Base-by-base conservation (phyloP, 2,797 vertebrate species). In the Paratrypauchen microcephalus region DNA sequence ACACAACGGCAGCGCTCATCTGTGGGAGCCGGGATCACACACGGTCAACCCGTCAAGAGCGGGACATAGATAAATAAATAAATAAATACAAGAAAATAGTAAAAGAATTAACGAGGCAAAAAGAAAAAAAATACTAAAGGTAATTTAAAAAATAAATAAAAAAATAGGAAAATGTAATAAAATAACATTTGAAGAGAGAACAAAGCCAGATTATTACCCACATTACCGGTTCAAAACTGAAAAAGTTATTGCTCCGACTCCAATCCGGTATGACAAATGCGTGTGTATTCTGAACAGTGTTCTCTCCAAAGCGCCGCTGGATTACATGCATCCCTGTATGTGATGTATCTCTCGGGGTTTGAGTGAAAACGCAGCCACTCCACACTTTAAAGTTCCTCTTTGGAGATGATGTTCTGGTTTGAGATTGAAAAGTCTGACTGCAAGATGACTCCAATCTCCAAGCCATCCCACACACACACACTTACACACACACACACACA, bases 361-460 rank as follows among this genome's bases (percentile, higher is more conserved):
- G 57, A 55, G 58, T 59, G 55, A 71, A 41, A 48, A n/a, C 70
- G 26, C n/a, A 11, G n/a, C 26, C 41, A 12, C 30, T 15, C 56
- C 57, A 69, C 64, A 65, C 65, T 59, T 26, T 55, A 30, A 70
- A 69, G 41, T 70, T 79, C 72, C 57, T 67, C 41, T 64, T n/a
- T 41, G 16, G 69, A 70, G 65, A 78, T 32, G 24, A 47, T 48
- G 18, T 62, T 77, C 79, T 77, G 65, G 66, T 56, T 73, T 66
- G 75, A 82, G 85, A 88, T 79, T 83, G 74, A 85, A 83, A 82
- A 78, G 74, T 73, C 36, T 64, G 69, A 81, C 68, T 67, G 12
- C 18, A 69, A 74, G 66, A 77, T 69, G 72, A 69, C 75, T 79
- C 65, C 69, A 79, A 78, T 77, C 74, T 75, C 41, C n/a, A 30